Evolutionary conservation across 2,797 vertebrate species (phyloP), one percentile per base, ranked within the genome.

Genomic region (Acipenser oxyrinchus): DNA sequence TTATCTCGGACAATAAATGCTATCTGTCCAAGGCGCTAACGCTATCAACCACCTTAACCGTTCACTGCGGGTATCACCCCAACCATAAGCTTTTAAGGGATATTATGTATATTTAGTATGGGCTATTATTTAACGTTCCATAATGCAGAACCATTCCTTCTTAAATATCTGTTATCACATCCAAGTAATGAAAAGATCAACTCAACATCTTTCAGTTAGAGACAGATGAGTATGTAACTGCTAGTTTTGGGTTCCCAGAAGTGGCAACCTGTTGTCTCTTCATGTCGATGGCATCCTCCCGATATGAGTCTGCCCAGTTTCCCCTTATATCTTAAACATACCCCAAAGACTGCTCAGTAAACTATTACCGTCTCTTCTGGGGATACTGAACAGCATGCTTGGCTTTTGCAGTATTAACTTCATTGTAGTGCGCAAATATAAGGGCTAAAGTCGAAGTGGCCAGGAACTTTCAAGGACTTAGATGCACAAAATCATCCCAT

Each of bases 81-180:
- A 37, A 37, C 23, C 23, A 37, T 37, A 37, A 37, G 2, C 23
- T 37, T 37, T 2, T 37, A 4, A 37, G 23, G 23, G 23, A 37
- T 37, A 37, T 37, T 37, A 37, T 37, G 23, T 37, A 37, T 37
- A 4, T 37, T 37, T 37, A 37, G 23, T 18, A 18, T 18, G 15
- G 23, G 23, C 23, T 37, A 2, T 37, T 37, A 37, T 37, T 37
- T 37, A 3, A 37, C 4, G 23, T 37, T 37, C 15, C 15, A 18
- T 18, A 1, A 18, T 37, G 23, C 2, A 37, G 23, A 37, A 37
- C 23, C 23, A 4, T 37, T 37, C 23, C 23, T 37, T 37, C 23
- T 4, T 37, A 37, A 37, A 87, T 82, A 71, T 88, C 86, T 85
- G 85, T 89, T 90, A 90, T 89, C 90, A 79, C 80, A 67, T 84